Evolutionary conservation across 2,797 vertebrate genomes (phyloP).

Genomic region (Sternarchorhynchus goeldii): DNA sequence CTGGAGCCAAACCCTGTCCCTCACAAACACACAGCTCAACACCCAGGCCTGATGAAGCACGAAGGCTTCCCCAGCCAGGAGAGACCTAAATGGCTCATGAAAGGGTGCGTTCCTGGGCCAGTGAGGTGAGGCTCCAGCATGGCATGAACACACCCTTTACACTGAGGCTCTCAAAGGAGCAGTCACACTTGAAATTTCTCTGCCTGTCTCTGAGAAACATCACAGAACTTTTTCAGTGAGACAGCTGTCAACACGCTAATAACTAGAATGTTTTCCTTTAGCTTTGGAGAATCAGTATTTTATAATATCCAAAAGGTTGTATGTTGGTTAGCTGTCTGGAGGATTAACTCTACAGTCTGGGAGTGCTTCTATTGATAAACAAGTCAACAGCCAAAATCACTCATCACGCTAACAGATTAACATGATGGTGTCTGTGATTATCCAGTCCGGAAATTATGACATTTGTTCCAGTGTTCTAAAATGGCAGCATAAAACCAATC

Average conservation of each 20-base stretch:
- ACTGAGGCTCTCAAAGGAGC: constrained; percentile 64
- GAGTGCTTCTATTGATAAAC: neutral
- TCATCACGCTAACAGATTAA: too few relatives aligned
- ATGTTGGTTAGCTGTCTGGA: neutral
- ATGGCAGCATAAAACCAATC: neutral
- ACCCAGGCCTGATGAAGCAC: too few relatives aligned
- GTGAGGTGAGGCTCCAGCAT: neutral
- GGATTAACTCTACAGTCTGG: neutral
- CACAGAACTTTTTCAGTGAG: constrained; percentile 34
- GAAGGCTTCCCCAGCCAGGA: too few relatives aligned
- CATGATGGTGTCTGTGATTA: neutral
- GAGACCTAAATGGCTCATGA: too few relatives aligned
- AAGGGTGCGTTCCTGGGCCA: too few relatives aligned
- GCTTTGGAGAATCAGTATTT: neutral
- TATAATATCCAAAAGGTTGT: neutral
- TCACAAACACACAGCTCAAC: too few relatives aligned
- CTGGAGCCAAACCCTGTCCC: too few relatives aligned
- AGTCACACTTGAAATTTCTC: constrained; percentile 69
- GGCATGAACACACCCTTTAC: constrained; percentile 56
- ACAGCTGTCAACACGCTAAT: constrained; percentile 22
- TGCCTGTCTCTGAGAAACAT: constrained; percentile 62
- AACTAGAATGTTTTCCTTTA: constrained; percentile 41
- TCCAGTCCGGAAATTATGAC: neutral
- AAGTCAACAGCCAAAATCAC: too few relatives aligned
- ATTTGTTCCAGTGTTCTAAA: neutral